Percentiles rank a stretch among this genome's conserved stretches.
Conservation (phyloP, 2,113 vertebrate genomes). For the Epinephelus lanceolatus region DNA sequence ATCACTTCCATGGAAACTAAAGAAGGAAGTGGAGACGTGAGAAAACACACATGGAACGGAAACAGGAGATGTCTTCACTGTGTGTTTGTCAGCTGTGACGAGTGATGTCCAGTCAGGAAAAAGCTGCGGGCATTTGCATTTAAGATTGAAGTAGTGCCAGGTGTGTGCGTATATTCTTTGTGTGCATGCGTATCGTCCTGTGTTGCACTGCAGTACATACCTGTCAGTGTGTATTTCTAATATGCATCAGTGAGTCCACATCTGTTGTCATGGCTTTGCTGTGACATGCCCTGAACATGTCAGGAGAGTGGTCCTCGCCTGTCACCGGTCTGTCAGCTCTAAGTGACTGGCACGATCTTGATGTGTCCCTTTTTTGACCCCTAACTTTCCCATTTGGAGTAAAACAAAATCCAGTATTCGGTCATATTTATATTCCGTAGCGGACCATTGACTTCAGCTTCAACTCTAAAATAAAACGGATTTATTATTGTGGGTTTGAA, state of each 20-base stretch:
- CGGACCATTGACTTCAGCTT: too few relatives aligned
- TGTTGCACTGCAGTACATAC: background rate
- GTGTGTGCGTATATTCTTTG: background rate
- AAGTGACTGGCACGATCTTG: conserved; percentile 2
- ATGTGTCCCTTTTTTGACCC: conserved; percentile 35
- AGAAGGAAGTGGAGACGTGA: background rate
- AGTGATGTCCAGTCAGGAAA: background rate
- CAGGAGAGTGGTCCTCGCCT: conserved; percentile 18
- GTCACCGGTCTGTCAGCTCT: conserved; percentile 25
- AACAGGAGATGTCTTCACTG: background rate
- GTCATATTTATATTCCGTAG: background rate
- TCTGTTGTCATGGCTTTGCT: conserved; percentile 50
- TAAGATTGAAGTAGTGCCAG: background rate
- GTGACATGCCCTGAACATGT: conserved; percentile 50
- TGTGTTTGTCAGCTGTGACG: conserved; percentile 10
- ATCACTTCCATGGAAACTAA: background rate
- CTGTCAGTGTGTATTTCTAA: conserved; percentile 18
- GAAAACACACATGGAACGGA: background rate
- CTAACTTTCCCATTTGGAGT: background rate
- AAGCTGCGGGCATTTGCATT: background rate
- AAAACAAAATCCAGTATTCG: background rate
- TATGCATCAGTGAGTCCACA: conserved; percentile 33
- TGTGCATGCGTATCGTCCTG: background rate
- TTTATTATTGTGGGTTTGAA: background rate
- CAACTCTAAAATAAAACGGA: background rate